Evolutionary conservation across 2,797 vertebrate genomes (phyloP).

Genomic region (Melanitta fusca): DNA sequence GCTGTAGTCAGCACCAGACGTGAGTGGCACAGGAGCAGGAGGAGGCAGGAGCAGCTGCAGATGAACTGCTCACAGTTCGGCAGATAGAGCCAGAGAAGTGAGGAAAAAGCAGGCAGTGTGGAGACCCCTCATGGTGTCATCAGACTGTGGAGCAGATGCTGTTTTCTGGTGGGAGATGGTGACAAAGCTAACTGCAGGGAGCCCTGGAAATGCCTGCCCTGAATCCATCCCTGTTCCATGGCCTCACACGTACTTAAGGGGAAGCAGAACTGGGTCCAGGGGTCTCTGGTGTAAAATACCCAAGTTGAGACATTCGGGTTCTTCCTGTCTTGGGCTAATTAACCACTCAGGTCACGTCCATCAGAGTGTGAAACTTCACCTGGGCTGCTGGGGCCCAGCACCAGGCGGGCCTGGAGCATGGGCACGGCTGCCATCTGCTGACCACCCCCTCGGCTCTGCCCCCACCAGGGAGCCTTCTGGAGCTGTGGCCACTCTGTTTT

Average conservation of each 20-base stretch:
- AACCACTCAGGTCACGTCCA: background rate
- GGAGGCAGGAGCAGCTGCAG: background rate
- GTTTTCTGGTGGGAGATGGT: background rate
- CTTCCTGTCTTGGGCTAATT: background rate
- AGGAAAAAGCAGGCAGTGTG: background rate
- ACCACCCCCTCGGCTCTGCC: background rate
- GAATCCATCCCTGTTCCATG: background rate
- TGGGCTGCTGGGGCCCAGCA: background rate
- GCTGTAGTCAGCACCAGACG: accelerated
- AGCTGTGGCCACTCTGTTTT: background rate
- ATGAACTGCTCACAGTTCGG: background rate
- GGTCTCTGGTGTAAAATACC: background rate
- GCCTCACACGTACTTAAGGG: background rate
- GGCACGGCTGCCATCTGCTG: constrained; percentile 8
- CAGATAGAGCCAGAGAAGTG: background rate
- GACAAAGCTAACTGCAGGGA: background rate
- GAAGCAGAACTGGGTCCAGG: background rate
- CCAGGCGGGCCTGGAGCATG: background rate
- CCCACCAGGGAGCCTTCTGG: too few species aligned
- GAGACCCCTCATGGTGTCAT: background rate
- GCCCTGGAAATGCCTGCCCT: background rate
- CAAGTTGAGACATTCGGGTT: background rate
- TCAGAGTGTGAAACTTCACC: background rate
- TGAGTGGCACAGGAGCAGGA: background rate
- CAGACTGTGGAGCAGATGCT: background rate